These are phyloP conservation scores for Ambastaia sidthimunki DNA, from an alignment of 2,797 vertebrate genomes.

Conservation along the genomic window DNA sequence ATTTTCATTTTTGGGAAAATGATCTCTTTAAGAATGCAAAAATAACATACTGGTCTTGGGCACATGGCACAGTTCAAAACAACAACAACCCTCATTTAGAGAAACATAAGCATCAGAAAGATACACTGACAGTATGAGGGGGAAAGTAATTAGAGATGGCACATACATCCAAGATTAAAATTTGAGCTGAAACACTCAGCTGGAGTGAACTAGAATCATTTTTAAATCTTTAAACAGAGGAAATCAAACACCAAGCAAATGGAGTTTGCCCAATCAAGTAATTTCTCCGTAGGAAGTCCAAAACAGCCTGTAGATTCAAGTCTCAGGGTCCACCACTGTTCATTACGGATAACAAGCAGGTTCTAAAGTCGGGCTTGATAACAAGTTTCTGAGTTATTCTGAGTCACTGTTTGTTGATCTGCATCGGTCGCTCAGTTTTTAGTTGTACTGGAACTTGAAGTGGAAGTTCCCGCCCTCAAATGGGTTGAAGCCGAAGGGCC, in stretches of 20 bases:
- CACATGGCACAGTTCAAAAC: conserved; percentile 18
- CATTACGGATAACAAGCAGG: conserved; percentile 35
- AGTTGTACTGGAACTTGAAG: conserved; percentile 87
- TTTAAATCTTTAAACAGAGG: conserved; percentile 20
- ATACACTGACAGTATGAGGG: not conserved
- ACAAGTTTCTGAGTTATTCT: conserved; percentile 37
- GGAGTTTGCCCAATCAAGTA: conserved; percentile 1
- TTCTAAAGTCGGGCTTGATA: conserved; percentile 15
- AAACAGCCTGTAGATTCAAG: conserved; percentile 40
- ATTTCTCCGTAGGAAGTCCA: conserved; percentile 44
- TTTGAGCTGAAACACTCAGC: conserved; percentile 39
- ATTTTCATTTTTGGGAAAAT: not conserved
- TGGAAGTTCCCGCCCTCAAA: conserved; percentile 85
- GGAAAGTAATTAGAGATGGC: conserved; percentile 59
- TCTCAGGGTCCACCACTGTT: conserved; percentile 52
- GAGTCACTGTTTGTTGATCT: conserved; percentile 45
- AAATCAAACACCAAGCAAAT: conserved; percentile 20
- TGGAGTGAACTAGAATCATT: conserved; percentile 44
- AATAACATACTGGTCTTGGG: not conserved
- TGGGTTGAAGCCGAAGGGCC: conserved; percentile 86
- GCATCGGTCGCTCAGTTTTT: conserved; percentile 45
- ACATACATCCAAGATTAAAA: conserved; percentile 60
- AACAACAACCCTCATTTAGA: conserved; percentile 9
- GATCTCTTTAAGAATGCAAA: not conserved
- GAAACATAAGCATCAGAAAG: conserved; percentile 24